Evolutionary conservation across 2,113 vertebrate genomes (phyloP), one percentile per base, ranked within the genome.

Genomic region (Pavo muticus): DNA sequence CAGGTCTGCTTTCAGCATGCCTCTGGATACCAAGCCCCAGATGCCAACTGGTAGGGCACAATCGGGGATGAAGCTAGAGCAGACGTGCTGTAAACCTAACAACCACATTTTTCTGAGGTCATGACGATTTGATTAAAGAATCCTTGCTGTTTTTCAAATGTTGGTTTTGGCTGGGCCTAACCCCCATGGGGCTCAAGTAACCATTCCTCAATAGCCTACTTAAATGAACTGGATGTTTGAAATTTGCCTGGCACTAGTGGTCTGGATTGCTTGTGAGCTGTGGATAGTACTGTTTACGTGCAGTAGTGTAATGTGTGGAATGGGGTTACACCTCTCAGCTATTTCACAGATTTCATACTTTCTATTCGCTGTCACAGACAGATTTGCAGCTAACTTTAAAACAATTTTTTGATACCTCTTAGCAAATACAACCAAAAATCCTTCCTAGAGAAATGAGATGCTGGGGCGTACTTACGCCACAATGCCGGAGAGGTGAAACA

Each of bases 401-500:
- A 13, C 1, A 39, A 5, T 23, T 20, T 59, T 15, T 11, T 70
- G 19, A 7, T 24, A 6, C 14, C 67, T 73, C 52, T 37, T 27
- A 61, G 45, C 6, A 32, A 37, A 52, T 3, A 14, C 0, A 52
- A n/a, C 13, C 71, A 79, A 48, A 72, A 64, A 29, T 16, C 1
- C 84, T 29, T 40, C 52, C n/a, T 8, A 44, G 52, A 16, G 11
- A 57, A 59, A 27, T 3, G 17, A 57, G 57, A 13, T 20, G 23
- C 8, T 1, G 6, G 37, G 32, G 20, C 23, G 65, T 48, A 98
- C 98, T 98, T 95, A 99, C 96, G 98, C 98, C 95, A 98, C 97
- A 14, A 98, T 98, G 1, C 98, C 98, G 1, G 98, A 99, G 47
- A 98, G 96, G 72, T 98, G 98, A 47, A 98, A 98, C 97, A 98